Base-by-base conservation (phyloP, 2,888 invertebrate species). In the Orthosia gothica region DNA sequence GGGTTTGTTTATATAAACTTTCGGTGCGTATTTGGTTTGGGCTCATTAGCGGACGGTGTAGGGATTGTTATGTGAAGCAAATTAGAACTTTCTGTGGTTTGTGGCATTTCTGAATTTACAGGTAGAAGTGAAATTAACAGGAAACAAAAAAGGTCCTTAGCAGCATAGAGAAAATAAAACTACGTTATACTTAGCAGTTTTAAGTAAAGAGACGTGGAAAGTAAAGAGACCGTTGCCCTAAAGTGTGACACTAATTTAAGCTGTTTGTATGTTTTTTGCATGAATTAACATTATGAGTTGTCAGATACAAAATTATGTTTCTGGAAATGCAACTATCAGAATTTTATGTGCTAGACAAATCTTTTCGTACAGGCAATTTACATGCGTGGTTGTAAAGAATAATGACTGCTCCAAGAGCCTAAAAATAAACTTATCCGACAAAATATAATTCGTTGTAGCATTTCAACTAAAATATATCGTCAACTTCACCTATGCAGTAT, bases 1-100 rank as follows among this genome's bases (percentile, higher is more conserved):
- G 47, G 62, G 68, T 49, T n/a, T 63, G 63, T 74, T 73, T 47
- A 32, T 55, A 40, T 70, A 64, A 77, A 66, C 45, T 77, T 77
- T 55, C 61, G 58, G 40, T 67, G 26, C 5, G 40, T 64, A 64
- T 70, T 67, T 50, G 74, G 50, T 66, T 63, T 77, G 45, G 12
- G 52, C 23, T 81, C 73, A 70, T 73, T 73, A 73, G 62, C 45
- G 50, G 50, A 57, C 16, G n/a, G 45, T 50, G 73, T 45, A 9
- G 23, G 50, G 54, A 49, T 70, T 45, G 58, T 52, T 67, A 64
- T 18, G 11, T 49, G 26, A 16, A 32, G 12, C 13, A 5, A 58
- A 70, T 58, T 16, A 47, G 23, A 65, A 61, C 12, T 58, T 65
- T n/a, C 7, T 52, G 26, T 40, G 54, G 54, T 45, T 61, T 61